Percentiles rank a stretch among this genome's conserved stretches.
Conservation (phyloP, 2,113 vertebrate genomes). For the Pygoscelis antarcticus region DNA sequence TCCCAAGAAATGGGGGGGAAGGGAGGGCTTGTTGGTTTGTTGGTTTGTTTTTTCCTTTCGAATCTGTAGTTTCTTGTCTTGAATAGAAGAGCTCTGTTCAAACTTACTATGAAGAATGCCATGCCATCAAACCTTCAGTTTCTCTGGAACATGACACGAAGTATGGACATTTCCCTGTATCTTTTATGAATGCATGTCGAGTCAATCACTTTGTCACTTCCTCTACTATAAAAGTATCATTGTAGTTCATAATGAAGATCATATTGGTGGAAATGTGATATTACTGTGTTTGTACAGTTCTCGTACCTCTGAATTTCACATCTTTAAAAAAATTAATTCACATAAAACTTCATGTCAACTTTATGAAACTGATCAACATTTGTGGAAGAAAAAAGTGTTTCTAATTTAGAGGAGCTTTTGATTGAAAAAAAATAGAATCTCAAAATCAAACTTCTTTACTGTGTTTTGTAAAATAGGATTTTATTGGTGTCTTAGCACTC, state of each 20-base stretch:
- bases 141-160: neutral
- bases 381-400: neutral
- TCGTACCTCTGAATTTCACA: neutral
- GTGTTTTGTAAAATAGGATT: neutral
- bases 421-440: neutral
- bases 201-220: neutral
- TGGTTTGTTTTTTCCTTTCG: neutral
- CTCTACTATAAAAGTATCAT: neutral
- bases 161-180: neutral
- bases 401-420: neutral
- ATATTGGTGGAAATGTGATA: neutral
- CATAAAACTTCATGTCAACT: neutral
- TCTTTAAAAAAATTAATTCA: neutral
- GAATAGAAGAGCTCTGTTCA: neutral
- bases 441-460: neutral
- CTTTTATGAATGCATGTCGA: neutral
- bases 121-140: neutral
- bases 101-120: neutral
- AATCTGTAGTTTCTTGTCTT: neutral
- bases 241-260: neutral
- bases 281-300: neutral
- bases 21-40: accelerated
- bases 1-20: neutral
- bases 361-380: neutral
- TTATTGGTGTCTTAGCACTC: neutral